Base-by-base conservation (phyloP, 2,888 invertebrate species). In the Schizaphis graminum region DNA sequence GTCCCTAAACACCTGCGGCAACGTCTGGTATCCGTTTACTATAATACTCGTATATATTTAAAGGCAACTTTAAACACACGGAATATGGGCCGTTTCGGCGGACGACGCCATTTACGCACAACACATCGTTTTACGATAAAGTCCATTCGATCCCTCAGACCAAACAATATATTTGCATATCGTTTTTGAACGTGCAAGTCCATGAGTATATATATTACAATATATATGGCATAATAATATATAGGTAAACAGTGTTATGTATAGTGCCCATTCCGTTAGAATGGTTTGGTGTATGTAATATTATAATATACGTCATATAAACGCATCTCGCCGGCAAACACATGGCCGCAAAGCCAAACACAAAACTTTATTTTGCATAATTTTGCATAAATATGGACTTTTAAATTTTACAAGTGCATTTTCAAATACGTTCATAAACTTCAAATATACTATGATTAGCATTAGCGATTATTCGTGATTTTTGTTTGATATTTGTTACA, bases 341-440 rank as follows among this genome's bases (percentile, higher is more conserved):
- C 16, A 85, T 44, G 44, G 44, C 44, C 35, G 35, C 77, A 77
- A 77, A 77, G 35, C 77, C 35, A 85, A 85, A 85, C 35, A 77
- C 44, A 1, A 89, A 61, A 89, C 28, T 90, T 67, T 24, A 90
- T 67, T 90, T 67, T 67, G 21, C 89, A 89, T 89, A 89, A 89
- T 61, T 89, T 89, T 57, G 28, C 90, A 56, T 61, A 89, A 67
- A 90, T 67, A 90, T n/a, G 61, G 47, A 67, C 61, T 67, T 89
- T 89, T 24, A 53, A n/a, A 67, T 67, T 67, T 61, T 67, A 61
- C 44, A 86, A 90, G 47, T 47, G 61, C 47, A n/a, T n/a, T 90
- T 2, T 90, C n/a, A 10, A 56, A n/a, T 44, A 44, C 16, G 90
- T 47, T 47, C 21, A n/a, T n/a, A 44, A 90, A n/a, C 90, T 47